phyloP scores from a whole-genome alignment of 2,797 vertebrate genomes.

The Anabas testudineus region DNA sequence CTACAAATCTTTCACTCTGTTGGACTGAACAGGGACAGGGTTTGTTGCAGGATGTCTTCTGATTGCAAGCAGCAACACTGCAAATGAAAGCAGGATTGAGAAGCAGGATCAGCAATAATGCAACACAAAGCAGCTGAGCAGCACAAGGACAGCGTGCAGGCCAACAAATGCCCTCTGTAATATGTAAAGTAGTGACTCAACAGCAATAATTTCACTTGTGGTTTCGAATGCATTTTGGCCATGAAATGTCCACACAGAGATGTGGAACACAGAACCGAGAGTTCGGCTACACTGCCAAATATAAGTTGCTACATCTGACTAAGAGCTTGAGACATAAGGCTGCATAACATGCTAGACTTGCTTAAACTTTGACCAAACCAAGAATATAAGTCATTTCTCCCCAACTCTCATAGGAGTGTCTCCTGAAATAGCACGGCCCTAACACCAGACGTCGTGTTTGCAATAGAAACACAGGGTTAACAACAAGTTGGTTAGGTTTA shows the following conservation, averaged over 20 bases:
- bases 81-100: constrained; percentile 27
- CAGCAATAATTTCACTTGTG: not conserved
- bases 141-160: not conserved
- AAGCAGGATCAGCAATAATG: constrained; percentile 37
- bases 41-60: constrained; percentile 24
- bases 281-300: constrained; percentile 11
- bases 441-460: too few relatives aligned
- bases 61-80: constrained; percentile 15
- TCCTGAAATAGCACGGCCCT: too few relatives aligned
- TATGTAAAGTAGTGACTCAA: constrained; percentile 13
- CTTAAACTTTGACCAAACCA: not conserved
- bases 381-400: too few relatives aligned
- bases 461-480: too few relatives aligned
- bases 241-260: not conserved
- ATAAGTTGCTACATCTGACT: not conserved
- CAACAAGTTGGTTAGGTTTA: too few relatives aligned
- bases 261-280: not conserved
- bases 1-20: constrained; percentile 4
- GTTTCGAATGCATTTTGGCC: not conserved
- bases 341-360: constrained; percentile 25
- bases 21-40: not conserved
- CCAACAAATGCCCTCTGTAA: constrained; percentile 3
- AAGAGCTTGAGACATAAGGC: constrained; percentile 6
- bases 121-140: constrained; percentile 18
- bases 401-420: too few relatives aligned